These are phyloP conservation scores for Cosmia trapezina DNA, from an alignment of 2,888 invertebrate genomes.

Conservation along the genomic window DNA sequence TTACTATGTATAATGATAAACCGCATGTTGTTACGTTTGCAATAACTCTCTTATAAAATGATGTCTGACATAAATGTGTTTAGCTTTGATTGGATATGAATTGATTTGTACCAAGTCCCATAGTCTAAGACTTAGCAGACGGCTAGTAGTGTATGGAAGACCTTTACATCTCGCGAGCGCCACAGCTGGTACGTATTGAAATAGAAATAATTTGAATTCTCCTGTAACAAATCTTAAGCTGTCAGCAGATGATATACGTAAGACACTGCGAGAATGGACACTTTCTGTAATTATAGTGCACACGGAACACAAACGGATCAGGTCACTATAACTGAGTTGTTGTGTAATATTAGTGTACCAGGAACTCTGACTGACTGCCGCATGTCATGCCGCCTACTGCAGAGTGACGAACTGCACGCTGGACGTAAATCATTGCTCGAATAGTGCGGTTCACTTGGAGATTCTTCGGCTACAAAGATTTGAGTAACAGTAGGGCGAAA, in stretches of 20 bases:
- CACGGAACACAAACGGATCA: conserved; percentile 41
- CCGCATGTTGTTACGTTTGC: too few species aligned
- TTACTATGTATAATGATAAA: too few species aligned
- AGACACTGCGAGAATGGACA: conserved; percentile 43
- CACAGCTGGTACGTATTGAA: conserved; percentile 54
- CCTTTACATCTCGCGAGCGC: conserved; percentile 20
- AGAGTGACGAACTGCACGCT: conserved; percentile 17
- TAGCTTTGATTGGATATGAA: conserved; percentile 3
- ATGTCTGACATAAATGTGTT: too few species aligned
- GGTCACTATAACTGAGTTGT: conserved; percentile 24
- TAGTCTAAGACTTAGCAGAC: background rate
- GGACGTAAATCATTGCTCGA: conserved; percentile 1
- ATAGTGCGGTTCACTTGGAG: background rate
- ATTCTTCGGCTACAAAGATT: conserved; percentile 2
- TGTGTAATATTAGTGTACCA: conserved; percentile 11
- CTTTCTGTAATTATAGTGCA: conserved; percentile 52
- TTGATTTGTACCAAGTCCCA: too few species aligned
- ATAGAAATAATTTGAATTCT: conserved; percentile 55
- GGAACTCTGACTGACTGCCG: conserved; percentile 36
- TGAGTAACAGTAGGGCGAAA: background rate
- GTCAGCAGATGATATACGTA: conserved; percentile 47
- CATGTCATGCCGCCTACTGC: conserved; percentile 18
- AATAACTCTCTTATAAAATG: too few species aligned
- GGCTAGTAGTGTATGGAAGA: conserved; percentile 27
- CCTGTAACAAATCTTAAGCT: conserved; percentile 42